phyloP scores from a whole-genome alignment of 1,140 invertebrate species.

The Prorops nasuta region DNA sequence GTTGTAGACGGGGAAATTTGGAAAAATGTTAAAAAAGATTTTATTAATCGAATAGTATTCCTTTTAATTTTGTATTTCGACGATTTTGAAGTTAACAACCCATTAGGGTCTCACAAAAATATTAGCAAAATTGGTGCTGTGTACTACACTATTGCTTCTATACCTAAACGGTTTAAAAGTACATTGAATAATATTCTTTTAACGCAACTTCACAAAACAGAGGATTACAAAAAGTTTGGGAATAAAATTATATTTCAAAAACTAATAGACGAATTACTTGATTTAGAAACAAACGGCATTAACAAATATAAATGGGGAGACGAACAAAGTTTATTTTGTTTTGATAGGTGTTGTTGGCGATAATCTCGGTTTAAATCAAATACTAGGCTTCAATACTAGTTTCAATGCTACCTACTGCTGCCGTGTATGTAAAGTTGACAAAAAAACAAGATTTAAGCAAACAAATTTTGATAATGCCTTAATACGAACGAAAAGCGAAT shows the following conservation, averaged over 20 bases:
- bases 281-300: neutral
- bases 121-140: neutral
- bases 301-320: neutral
- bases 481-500: no score
- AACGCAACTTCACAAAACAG: neutral
- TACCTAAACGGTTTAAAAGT: neutral
- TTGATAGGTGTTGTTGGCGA: neutral
- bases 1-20: no score
- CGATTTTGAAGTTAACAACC: no score
- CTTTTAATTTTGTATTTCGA: neutral
- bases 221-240: neutral
- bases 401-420: neutral
- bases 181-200: neutral
- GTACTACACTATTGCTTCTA: neutral
- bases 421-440: neutral
- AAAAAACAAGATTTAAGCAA: neutral
- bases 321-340: neutral
- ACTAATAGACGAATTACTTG: neutral
- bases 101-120: neutral
- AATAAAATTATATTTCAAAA: neutral
- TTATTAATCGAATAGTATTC: no score
- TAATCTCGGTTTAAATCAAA: neutral
- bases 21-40: no score
- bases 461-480: neutral
- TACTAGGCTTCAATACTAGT: no score